phyloP scores from a whole-genome alignment of 2,797 vertebrate genomes.

The Lindbergichthys nudifrons region DNA sequence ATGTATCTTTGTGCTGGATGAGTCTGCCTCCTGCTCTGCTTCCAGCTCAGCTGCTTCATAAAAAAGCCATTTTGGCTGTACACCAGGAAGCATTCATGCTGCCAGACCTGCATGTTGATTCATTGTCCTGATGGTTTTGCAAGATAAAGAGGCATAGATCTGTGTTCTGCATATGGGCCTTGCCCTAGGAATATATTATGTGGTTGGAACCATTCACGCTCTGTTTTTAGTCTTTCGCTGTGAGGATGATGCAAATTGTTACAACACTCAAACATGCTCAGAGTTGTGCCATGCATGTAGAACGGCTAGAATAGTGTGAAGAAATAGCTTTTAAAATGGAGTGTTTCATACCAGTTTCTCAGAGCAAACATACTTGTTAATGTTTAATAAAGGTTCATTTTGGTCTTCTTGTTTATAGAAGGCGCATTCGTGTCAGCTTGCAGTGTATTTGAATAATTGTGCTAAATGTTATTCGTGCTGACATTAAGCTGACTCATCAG shows the following conservation, averaged over 20 bases:
- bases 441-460: constrained; percentile 40
- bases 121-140: constrained; percentile 46
- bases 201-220: constrained; percentile 14
- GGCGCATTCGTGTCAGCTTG: constrained; percentile 6
- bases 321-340: neutral
- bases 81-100: constrained; percentile 52
- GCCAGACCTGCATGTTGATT: constrained; percentile 55
- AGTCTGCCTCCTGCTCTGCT: constrained; percentile 35
- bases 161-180: constrained; percentile 5
- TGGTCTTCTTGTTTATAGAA: constrained; percentile 1
- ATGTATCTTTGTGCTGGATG: constrained; percentile 43
- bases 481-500: constrained; percentile 35
- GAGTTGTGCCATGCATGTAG: neutral
- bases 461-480: constrained; percentile 22
- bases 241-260: neutral
- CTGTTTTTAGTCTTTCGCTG: neutral
- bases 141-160: constrained; percentile 39
- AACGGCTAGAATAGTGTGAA: neutral
- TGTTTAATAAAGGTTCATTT: constrained; percentile 12
- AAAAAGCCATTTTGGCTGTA: constrained; percentile 59
- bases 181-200: constrained; percentile 7
- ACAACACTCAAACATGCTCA: neutral
- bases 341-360: neutral
- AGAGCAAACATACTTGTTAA: neutral
- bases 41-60: constrained; percentile 49